Evolutionary conservation across 23 tunicate genomes (phyloP), one percentile per base, ranked within the genome.

Genomic region (Halocynthia aurantium): DNA sequence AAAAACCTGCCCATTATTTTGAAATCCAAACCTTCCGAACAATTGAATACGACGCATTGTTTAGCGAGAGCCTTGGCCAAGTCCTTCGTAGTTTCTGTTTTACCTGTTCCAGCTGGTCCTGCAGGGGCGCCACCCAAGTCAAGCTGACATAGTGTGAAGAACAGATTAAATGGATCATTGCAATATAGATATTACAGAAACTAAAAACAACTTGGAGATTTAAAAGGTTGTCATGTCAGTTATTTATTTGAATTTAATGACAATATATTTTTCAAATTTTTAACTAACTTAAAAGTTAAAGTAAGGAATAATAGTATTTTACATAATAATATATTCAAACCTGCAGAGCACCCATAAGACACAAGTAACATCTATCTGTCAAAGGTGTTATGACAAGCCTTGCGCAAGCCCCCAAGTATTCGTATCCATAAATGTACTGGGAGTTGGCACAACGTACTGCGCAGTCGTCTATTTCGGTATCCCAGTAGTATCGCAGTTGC

Each of bases 21-120:
- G 85, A 81, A 95, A 62, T 95, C 99, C 55, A 95, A 83, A 55
- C 96, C 96, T 81, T 95, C 99, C 5, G 96, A 88, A 61, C 99
- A 95, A 84, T 95, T 95, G 80, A 95, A 95, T 7, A 95, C 99
- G 55, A 95, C 99, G 62, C 99, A 95, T 73, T 88, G 96, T 69
- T 91, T 95, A 9, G 99, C 99, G 62, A 95, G 99, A 68, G 96
- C 99, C 67, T 95, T 95, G 60, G 96, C 99, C 90, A 87, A 84
- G 69, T 87, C 99, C 75, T 95, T 95, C 7, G 99, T 95, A 11
- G 99, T 95, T 57, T 95, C 99, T 5, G 99, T 95, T 78, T 95
- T 95, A 20, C 99, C 99, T 10, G 99, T 95, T 69, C 99, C 99
- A 53, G 99, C 99, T 11, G 99, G 99, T 17, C 99, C 99, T 57